Base-by-base conservation (phyloP, 1,140 invertebrate species). In the Rhagoletis pomonella region DNA sequence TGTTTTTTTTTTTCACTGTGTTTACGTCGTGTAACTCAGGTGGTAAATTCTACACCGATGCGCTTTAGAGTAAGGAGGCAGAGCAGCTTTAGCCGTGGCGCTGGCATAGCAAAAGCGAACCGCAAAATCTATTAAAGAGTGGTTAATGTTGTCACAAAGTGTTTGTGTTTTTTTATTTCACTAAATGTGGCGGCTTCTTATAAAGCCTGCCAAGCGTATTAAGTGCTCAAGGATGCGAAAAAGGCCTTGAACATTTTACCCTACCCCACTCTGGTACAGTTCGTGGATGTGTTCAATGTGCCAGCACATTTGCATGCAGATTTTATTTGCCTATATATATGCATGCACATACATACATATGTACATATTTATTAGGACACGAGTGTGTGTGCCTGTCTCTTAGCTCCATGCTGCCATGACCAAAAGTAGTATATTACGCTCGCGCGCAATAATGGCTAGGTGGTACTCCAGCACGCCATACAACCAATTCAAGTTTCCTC, bases 81-180 rank as follows among this genome's bases (percentile, higher is more conserved):
- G n/a, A 44, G 44, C 29, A 4, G 7, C 44, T 12, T 29, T 77
- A 29, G 69, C 44, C 4, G 14, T 64, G 62, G 10, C 42, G 17
- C 44, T 17, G 47, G 17, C 73, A 62, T 62, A 62, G 60, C 60
- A 55, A 81, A 81, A 81, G 73, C 50, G 47, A 14, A 81, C 47
- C 73, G 44, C 73, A 81, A 81, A 81, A 81, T 77, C 39, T 77
- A 77, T 77, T 77, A 77, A 77, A 77, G 69, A 77, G 69, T 73
- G 69, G 69, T 77, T 77, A 77, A 77, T 81, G 47, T 55, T 81
- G 73, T 81, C 73, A 55, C 73, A 81, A 81, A 81, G 73, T 81
- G 73, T 55, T 81, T 81, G 73, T 55, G 47, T 81, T 73, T 73
- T 47, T 17, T 10, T 19, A 55, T 55, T 50, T 50, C 7, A 10